These are phyloP conservation scores for Nebria salina DNA, from an alignment of 2,888 invertebrate genomes.

Conservation along the genomic window DNA sequence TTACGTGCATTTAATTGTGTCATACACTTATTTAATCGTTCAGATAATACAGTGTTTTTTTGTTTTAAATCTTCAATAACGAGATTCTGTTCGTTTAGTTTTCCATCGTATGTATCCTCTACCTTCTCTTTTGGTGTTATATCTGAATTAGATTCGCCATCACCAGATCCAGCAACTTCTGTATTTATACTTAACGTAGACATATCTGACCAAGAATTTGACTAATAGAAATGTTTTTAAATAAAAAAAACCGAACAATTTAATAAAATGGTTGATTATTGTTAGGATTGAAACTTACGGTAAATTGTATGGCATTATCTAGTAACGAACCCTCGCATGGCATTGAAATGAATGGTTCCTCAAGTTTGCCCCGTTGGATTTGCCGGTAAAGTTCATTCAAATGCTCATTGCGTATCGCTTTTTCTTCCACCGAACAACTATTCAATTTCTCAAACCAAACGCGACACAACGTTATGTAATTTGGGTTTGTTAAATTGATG, in stretches of 20 bases:
- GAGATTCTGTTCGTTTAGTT: slow-evolving; percentile 29
- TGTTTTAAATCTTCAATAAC: slow-evolving; percentile 31
- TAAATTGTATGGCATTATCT: slow-evolving; percentile 6
- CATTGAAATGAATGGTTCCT: slow-evolving; percentile 32
- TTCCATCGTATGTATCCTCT: slow-evolving; percentile 25
- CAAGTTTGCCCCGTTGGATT: slow-evolving; percentile 39
- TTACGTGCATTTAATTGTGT: slow-evolving; percentile 15
- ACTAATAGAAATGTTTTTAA: slow-evolving; percentile 10
- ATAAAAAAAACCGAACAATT: too few species aligned
- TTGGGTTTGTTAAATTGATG: slow-evolving; percentile 24
- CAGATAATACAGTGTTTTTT: slow-evolving; percentile 21
- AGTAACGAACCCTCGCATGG: slow-evolving; percentile 31
- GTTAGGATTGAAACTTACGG: too few species aligned
- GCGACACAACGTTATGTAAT: slow-evolving; percentile 35
- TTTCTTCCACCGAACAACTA: slow-evolving; percentile 13
- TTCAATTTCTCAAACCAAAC: slow-evolving; percentile 43
- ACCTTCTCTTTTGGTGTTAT: neutral
- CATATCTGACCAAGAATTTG: slow-evolving; percentile 41
- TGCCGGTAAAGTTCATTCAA: slow-evolving; percentile 40
- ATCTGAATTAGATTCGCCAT: slow-evolving; percentile 27
- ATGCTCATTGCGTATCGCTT: slow-evolving; percentile 30
- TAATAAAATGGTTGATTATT: too few species aligned
- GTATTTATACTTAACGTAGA: slow-evolving; percentile 25
- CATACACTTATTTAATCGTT: slow-evolving; percentile 3
- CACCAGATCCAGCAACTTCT: slow-evolving; percentile 35